Conservation (phyloP, 2,888 invertebrate species). For the Microplitis deprimator region DNA sequence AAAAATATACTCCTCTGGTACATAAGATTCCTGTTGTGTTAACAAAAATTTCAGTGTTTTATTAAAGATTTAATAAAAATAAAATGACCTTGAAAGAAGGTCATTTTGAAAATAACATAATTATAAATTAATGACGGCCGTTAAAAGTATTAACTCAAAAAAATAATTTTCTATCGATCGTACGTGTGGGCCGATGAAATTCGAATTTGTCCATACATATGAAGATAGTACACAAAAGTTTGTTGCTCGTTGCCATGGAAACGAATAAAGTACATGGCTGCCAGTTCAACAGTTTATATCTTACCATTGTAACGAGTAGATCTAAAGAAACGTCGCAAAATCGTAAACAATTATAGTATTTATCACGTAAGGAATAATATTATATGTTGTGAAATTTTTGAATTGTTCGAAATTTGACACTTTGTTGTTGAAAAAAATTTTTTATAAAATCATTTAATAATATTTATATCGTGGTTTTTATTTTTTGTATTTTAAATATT, state of each 20-base stretch:
- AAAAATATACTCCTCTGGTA: no score
- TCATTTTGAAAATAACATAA: no score
- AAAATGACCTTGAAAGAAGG: no score
- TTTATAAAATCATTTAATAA: no score
- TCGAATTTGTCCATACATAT: background rate
- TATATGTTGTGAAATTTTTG: background rate
- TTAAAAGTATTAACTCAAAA: background rate
- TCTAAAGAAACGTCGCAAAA: slow-evolving; percentile 39
- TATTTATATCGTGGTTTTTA: no score
- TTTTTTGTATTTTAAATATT: no score
- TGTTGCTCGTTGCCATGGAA: slow-evolving; percentile 58
- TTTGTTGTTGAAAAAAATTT: no score
- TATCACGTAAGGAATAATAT: slow-evolving; percentile 45
- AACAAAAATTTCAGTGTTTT: no score
- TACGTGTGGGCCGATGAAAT: background rate
- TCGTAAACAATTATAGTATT: slow-evolving; percentile 41
- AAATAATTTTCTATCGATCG: background rate
- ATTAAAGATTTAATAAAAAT: no score
- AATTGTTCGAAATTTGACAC: background rate
- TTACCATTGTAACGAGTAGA: slow-evolving; percentile 58
- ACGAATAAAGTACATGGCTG: slow-evolving; percentile 57
- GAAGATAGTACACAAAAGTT: slow-evolving; percentile 7
- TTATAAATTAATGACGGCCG: background rate
- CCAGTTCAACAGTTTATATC: slow-evolving; percentile 58
- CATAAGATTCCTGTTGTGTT: no score